Percentiles rank a stretch among this genome's conserved stretches.
phyloP scores from a whole-genome alignment of 2,888 invertebrate genomes.

The Cacoxenus indagator region DNA sequence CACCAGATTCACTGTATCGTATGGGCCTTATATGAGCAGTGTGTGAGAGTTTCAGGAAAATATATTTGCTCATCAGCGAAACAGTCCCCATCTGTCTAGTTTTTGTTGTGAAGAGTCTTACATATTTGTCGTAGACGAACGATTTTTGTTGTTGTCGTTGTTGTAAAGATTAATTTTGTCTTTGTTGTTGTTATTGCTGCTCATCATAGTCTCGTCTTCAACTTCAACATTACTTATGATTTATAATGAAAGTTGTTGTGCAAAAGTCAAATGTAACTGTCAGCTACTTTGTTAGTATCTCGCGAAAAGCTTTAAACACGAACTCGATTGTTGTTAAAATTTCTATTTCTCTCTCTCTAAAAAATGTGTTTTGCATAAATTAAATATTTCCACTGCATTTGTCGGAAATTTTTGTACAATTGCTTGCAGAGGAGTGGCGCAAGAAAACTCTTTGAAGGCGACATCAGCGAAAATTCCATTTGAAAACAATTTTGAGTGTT shows the following conservation, averaged over 20 bases:
- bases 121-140: too few relatives aligned
- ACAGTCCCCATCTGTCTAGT: too few relatives aligned
- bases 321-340: not conserved
- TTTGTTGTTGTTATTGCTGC: not conserved
- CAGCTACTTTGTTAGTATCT: not conserved
- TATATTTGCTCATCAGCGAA: too few relatives aligned
- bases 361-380: not conserved
- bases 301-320: not conserved
- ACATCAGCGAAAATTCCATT: not conserved
- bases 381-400: not conserved
- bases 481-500: too few relatives aligned
- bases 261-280: not conserved
- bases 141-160: too few relatives aligned
- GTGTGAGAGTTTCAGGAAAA: too few relatives aligned
- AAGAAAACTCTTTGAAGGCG: not conserved
- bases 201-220: not conserved
- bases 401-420: not conserved
- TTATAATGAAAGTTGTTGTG: slow-evolving; percentile 9
- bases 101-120: too few relatives aligned
- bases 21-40: too few relatives aligned
- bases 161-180: too few relatives aligned
- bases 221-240: not conserved
- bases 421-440: not conserved
- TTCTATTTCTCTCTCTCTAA: not conserved
- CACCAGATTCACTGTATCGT: too few relatives aligned